Percentiles rank a stretch among this genome's conserved stretches.
Conservation (phyloP, 2,113 vertebrate genomes). For the Morone saxatilis region DNA sequence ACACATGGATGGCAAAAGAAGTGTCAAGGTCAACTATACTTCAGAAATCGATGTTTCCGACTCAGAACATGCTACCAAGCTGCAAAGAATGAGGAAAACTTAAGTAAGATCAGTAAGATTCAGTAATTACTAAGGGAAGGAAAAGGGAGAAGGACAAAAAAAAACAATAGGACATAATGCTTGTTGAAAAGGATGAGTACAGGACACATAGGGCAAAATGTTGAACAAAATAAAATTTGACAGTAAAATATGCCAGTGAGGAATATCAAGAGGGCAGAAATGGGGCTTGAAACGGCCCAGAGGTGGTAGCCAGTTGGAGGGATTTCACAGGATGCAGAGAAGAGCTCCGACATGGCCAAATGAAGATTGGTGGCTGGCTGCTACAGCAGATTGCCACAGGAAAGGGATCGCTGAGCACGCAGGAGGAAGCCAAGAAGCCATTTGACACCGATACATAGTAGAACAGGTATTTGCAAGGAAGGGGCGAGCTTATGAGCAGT, state of each 20-base stretch:
- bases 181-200: background rate
- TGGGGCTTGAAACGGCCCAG: constrained; percentile 4
- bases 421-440: constrained; percentile 34
- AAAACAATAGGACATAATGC: background rate
- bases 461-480: constrained; percentile 51
- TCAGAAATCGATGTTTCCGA: background rate
- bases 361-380: constrained; percentile 38
- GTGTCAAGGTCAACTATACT: background rate
- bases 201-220: background rate
- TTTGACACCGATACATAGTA: constrained; percentile 20
- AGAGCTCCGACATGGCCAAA: constrained; percentile 4
- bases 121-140: background rate
- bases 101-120: background rate
- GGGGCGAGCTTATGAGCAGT: constrained; percentile 21
- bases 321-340: constrained; percentile 27
- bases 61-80: background rate
- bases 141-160: background rate
- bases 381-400: constrained; percentile 25
- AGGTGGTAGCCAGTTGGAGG: constrained; percentile 9
- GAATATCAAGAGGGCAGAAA: background rate
- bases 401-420: constrained; percentile 13
- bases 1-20: background rate
- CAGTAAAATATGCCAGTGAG: background rate
- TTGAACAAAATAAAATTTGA: background rate
- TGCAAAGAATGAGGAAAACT: background rate